Evolutionary conservation across 2,888 invertebrate species (phyloP).

Genomic region (Megastigmus dorsalis): DNA sequence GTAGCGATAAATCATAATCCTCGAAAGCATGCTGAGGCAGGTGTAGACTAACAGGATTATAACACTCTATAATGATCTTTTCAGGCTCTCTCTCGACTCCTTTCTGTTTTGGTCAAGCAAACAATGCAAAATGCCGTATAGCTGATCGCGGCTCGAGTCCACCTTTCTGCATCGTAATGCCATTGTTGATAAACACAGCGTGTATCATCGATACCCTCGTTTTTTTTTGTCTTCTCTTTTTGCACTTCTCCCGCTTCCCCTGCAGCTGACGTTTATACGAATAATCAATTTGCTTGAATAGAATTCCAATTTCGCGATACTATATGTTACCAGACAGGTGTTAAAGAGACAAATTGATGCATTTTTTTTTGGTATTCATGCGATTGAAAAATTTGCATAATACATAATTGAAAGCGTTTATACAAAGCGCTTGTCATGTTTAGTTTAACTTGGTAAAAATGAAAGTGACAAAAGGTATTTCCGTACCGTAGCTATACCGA

Average conservation of each 20-base stretch:
- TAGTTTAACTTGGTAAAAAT: too few relatives aligned
- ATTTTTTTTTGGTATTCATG: too few relatives aligned
- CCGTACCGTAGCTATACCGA: too few relatives aligned
- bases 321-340: too few relatives aligned
- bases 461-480: too few relatives aligned
- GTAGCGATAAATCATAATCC: constrained; percentile 56
- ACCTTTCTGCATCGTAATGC: constrained; percentile 13
- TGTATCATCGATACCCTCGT: constrained; percentile 10
- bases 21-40: constrained; percentile 49
- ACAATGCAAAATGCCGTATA: constrained; percentile 47
- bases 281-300: not conserved
- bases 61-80: constrained; percentile 56
- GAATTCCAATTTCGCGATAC: too few relatives aligned
- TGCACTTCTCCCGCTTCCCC: not conserved
- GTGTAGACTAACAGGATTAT: constrained; percentile 58
- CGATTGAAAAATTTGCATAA: too few relatives aligned
- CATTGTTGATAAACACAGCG: constrained; percentile 27
- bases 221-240: constrained; percentile 1
- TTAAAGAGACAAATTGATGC: too few relatives aligned
- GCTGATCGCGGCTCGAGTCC: constrained; percentile 4
- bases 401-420: too few relatives aligned
- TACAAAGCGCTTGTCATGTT: too few relatives aligned
- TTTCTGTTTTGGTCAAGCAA: constrained; percentile 42
- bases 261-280: not conserved
- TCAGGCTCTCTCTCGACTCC: constrained; percentile 29